Percentiles rank a stretch among this genome's conserved stretches.
Conservation (phyloP, 2,888 invertebrate genomes). For the Platycheirus rosarum region DNA sequence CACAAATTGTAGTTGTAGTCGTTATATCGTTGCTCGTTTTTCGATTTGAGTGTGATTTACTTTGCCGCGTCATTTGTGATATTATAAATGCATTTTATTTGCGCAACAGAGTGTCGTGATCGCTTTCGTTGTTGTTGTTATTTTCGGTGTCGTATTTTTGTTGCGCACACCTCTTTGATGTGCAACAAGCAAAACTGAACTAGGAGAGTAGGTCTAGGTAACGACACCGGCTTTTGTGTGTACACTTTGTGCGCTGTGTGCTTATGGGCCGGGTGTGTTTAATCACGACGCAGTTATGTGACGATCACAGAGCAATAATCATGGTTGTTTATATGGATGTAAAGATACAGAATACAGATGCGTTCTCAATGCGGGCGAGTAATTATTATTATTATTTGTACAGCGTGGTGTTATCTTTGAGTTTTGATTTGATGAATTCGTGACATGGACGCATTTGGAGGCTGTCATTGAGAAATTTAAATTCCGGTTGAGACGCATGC, state of each 20-base stretch:
- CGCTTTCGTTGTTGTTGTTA: constrained; percentile 8
- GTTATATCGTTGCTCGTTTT: constrained; percentile 1
- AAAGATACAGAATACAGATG: constrained; percentile 13
- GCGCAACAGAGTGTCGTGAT: constrained; percentile 55
- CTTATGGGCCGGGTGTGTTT: constrained; percentile 43
- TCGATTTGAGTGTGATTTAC: constrained; percentile 46
- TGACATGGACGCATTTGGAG: constrained; percentile 56
- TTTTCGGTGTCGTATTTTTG: constrained; percentile 3
- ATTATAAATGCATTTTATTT: constrained; percentile 66
- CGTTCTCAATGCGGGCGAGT: constrained; percentile 23
- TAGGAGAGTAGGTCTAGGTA: constrained; percentile 74
- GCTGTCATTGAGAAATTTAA: constrained; percentile 21
- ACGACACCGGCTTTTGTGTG: constrained; percentile 63
- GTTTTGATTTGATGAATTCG: constrained; percentile 36
- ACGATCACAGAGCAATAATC: constrained; percentile 43
- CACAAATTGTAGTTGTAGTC: constrained; percentile 9
- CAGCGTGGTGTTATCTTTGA: constrained; percentile 20
- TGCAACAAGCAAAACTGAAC: constrained; percentile 54
- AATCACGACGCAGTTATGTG: constrained; percentile 52
- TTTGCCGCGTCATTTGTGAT: constrained; percentile 69
- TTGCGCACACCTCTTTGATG: constrained; percentile 52
- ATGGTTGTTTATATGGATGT: constrained; percentile 14
- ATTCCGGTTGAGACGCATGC: constrained; percentile 31
- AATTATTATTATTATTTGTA: constrained; percentile 34
- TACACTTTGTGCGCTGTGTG: constrained; percentile 1